These are phyloP conservation scores for Taphrorychus bicolor DNA, from an alignment of 2,888 invertebrate species.

Conservation along the genomic window DNA sequence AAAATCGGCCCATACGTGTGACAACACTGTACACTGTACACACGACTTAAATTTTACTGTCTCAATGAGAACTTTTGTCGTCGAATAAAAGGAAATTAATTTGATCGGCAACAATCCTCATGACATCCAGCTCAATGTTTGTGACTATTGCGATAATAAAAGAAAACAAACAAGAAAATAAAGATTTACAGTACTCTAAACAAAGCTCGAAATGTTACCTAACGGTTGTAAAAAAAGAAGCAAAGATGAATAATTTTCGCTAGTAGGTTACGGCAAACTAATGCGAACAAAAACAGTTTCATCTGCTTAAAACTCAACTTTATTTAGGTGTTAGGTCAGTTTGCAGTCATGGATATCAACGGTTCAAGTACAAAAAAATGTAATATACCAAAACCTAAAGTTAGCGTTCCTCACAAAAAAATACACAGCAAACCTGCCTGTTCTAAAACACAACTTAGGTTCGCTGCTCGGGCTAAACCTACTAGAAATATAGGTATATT, in stretches of 20 bases:
- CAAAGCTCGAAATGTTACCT: neutral
- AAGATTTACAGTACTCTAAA: too few species aligned
- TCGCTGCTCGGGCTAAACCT: neutral
- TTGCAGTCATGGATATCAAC: conserved; percentile 29
- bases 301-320: conserved; percentile 31
- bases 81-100: conserved; percentile 11
- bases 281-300: conserved; percentile 31
- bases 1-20: conserved; percentile 38
- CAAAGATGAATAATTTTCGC: neutral
- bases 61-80: conserved; percentile 25
- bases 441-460: neutral
- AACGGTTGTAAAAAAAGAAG: neutral
- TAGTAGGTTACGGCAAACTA: conserved; percentile 2
- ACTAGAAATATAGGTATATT: neutral
- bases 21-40: conserved; percentile 42
- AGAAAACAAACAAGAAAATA: neutral
- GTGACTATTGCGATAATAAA: neutral
- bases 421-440: neutral
- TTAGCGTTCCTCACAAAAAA: neutral
- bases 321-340: conserved; percentile 29
- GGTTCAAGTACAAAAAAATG: conserved; percentile 27
- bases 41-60: conserved; percentile 35
- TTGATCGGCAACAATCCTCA: neutral
- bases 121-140: neutral
- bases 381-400: conserved; percentile 24